Evolutionary conservation across 2,888 invertebrate genomes (phyloP), one percentile per base, ranked within the genome.

Genomic region (Selenia dentaria): DNA sequence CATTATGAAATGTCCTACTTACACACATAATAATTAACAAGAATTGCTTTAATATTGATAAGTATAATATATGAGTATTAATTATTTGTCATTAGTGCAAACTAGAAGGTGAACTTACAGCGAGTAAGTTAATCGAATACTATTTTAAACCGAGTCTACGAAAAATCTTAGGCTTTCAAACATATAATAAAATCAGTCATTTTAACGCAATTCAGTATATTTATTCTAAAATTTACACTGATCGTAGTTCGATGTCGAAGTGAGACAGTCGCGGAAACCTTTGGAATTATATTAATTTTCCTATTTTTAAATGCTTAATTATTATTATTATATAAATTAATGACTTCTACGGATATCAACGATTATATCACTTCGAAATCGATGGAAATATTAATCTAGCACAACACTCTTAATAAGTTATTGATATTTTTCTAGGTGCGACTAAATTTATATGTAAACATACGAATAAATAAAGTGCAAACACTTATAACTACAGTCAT

Each of bases 391-490:
- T 74, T 81, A 82, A 73, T 84, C 89, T 90, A 89, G 87, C 90
- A 90, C 90, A 89, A 89, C 90, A 89, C 89, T 90, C 89, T 90
- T 88, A 90, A 83, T 88, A 88, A 87, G 85, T 88, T 89, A 89
- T 89, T 90, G 90, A 89, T 90, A 89, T 90, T 88, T 88, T 80
- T 74, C 90, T 90, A 90, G 83, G 90, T 90, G 90, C 90, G 85
- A 85, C 90, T 90, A 90, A 88, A 77, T 80, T 86, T 88, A 86
- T 86, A 81, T 75, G 78, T 90, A 87, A 88, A 80, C 87, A 85
- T 87, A 88, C 79, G 88, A 89, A 89, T 90, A 90, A 89, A 89
- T 90, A 91, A 91, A 91, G 91, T 91, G 91, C 91, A 91, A 89
- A 91, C 91, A 92, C 92, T 92, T 91, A 92, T 80, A 68, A 79